Evolutionary conservation across 1,140 invertebrate species (phyloP), one percentile per base, ranked within the genome.

Genomic region (Leptopilina clavipes): DNA sequence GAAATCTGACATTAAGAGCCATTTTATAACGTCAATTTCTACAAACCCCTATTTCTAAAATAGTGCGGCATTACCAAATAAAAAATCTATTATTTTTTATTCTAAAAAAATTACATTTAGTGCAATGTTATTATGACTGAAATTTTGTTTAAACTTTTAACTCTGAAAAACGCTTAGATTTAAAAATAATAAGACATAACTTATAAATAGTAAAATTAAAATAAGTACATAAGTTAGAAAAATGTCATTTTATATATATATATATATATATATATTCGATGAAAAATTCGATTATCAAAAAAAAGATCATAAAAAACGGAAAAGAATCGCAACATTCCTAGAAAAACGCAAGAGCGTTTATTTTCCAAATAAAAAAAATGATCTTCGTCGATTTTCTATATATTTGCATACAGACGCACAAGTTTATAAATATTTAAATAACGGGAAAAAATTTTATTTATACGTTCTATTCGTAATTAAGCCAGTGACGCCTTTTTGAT

Each of bases 391-490:
- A 59, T 31, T 31, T 31, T n/a, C n/a, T n/a, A n/a, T n/a, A n/a
- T n/a, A 31, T 40, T 40, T 40, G 3, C 7, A 40, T 7, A 40
- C 3, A 40, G 8, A 8, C 22, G 22, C 59, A n/a, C 59, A 65
- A n/a, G n/a, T n/a, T n/a, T n/a, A n/a, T n/a, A n/a, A n/a, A n/a
- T n/a, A n/a, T n/a, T n/a, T n/a, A n/a, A n/a, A n/a, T n/a, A n/a
- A n/a, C n/a, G n/a, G n/a, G n/a, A n/a, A 25, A 65, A 65, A 14
- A 65, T 5, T 18, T 25, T 65, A 65, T 65, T 65, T 65, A 65
- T 65, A 65, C 22, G 25, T 31, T 31, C 6, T 31, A 31, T 59
- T 59, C 25, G 25, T 12, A 12, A 12, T 25, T n/a, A 65, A 65
- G 25, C 2, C 59, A 65, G 6, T 25, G 7, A 12, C 56, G 11